Evolutionary conservation across 2,113 vertebrate species (phyloP).

Genomic region (Emydocephalus ijimae): DNA sequence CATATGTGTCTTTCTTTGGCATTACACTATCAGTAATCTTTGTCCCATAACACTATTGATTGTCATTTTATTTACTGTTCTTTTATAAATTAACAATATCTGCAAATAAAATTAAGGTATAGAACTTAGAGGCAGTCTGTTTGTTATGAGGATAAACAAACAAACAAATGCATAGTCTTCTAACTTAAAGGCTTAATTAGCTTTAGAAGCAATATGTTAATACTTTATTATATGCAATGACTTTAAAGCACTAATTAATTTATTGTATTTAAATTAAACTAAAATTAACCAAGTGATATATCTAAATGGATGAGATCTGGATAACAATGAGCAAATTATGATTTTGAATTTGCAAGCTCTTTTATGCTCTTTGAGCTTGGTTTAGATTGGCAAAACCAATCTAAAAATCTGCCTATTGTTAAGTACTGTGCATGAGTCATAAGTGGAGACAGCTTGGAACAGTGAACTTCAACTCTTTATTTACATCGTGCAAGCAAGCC

Average conservation of each 20-base stretch:
- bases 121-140: not conserved
- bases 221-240: not conserved
- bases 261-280: not conserved
- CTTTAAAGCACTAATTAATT: not conserved
- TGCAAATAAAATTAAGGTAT: conserved; percentile 16
- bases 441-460: too few species aligned
- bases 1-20: not conserved
- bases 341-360: not conserved
- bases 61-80: conserved; percentile 15
- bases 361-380: not conserved
- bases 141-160: conserved; percentile 13
- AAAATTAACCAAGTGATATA: not conserved
- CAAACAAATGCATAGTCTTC: rapidly evolving
- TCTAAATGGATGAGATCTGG: not conserved
- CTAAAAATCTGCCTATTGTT: not conserved
- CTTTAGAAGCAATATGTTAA: conserved; percentile 15
- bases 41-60: conserved; percentile 11
- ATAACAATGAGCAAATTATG: not conserved
- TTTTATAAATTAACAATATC: conserved; percentile 37
- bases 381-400: not conserved
- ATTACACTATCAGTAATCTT: conserved; percentile 15
- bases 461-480: too few species aligned
- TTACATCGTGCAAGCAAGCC: too few species aligned
- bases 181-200: not conserved
- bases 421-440: too few species aligned